Evolutionary conservation across 2,797 vertebrate genomes (phyloP), one percentile per base, ranked within the genome.

Genomic region (Phoxinus dragarum): DNA sequence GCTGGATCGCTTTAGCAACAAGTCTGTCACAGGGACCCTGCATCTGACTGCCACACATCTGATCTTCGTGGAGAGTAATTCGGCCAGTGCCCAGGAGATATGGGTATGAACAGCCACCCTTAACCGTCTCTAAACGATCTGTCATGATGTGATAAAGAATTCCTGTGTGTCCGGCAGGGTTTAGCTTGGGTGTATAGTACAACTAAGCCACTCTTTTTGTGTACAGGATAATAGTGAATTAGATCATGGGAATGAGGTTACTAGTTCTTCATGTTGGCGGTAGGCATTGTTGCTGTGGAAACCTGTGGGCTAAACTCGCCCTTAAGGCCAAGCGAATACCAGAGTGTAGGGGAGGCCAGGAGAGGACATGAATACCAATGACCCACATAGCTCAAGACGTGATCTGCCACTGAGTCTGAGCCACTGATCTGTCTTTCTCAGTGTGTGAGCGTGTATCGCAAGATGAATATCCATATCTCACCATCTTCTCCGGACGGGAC

Each of bases 31-130:
- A 0, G 98, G 98, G 91, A 99, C 97, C 4, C 93, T 99, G 5
- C 97, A 99, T 90, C 97, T 99, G 84, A 99, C 98, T 0, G 98
- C 98, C 84, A 99, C 98, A 56, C 98, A 99, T 93, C 96, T 99
- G 74, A 96, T 99, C 89, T 99, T 98, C 90, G 97, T 98, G 90
- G 98, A 99, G 89, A 95, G 92, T 89, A 92, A 85, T 89, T 89
- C 93, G 0, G 92, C 93, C 79, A 90, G 92, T 21, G 96, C 96
- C 69, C 97, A 97, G 91, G 98, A 99, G 92, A 96, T 98, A 8
- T 99, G 98, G 98, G 98, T 99, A 95, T 96, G 97, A 82, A 66
- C 66, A 27, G 38, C 52, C 27, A 3, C 61, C 75, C 56, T 36
- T 40, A 75, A 74, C 72, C 19, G 10, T 49, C 68, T 68, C 75